These are phyloP conservation scores for Ormyrus pomaceus DNA, from an alignment of 2,888 invertebrate species.

Conservation along the genomic window DNA sequence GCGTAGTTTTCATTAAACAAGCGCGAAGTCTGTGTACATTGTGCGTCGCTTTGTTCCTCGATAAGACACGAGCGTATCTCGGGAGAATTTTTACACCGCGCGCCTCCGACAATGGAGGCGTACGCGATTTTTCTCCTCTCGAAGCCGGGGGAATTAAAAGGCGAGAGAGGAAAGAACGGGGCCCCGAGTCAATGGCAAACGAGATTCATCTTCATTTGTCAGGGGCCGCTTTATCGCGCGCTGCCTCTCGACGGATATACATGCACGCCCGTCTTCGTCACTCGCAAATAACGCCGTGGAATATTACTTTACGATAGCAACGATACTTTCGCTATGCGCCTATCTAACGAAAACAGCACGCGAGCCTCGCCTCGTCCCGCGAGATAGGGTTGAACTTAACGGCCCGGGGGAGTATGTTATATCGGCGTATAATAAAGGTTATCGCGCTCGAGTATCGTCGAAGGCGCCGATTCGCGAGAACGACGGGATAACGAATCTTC, in stretches of 20 bases:
- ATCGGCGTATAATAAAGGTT: conserved; percentile 17
- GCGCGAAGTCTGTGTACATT: no score
- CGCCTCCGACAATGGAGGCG: no score
- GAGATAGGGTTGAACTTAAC: no score
- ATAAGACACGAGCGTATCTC: no score
- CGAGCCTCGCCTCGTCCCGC: not conserved
- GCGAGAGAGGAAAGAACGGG: not conserved
- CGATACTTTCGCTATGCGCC: not conserved
- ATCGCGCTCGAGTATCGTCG: not conserved
- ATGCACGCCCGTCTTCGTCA: not conserved
- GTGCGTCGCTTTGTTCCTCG: no score
- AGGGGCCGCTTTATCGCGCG: conserved; percentile 15
- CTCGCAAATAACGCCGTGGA: conserved; percentile 13
- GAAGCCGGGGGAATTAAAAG: not conserved
- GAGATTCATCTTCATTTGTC: conserved; percentile 43
- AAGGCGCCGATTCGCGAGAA: not conserved
- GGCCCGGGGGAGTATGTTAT: not conserved
- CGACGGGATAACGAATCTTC: not conserved
- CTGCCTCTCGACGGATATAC: not conserved
- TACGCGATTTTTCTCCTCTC: no score
- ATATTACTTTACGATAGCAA: conserved; percentile 34
- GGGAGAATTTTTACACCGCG: no score
- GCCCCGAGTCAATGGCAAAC: not conserved
- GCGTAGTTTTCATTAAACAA: no score
- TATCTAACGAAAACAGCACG: conserved; percentile 19